Evolutionary conservation across 64 coral and sea anemone species (phyloP).

Genomic region (Astreopora myriophthalma): DNA sequence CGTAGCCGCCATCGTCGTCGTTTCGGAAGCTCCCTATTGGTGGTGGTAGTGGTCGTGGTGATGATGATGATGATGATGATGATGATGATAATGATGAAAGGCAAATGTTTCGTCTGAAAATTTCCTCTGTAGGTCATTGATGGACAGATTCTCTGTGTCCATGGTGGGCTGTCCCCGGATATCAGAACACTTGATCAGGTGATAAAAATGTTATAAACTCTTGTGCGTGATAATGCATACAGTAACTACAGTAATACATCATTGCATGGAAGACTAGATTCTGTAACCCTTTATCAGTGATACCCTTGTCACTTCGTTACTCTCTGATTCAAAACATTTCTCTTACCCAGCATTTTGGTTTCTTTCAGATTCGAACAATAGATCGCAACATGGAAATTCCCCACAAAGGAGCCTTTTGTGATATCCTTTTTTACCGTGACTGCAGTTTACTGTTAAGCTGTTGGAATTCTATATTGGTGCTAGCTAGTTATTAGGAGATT

Average conservation of each 20-base stretch:
- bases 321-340: background rate
- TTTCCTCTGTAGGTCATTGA: constrained; percentile 82
- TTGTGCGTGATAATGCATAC: background rate
- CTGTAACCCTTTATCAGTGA: no score
- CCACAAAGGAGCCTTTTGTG: constrained; percentile 99
- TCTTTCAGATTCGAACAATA: constrained; percentile 86
- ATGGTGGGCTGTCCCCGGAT: constrained; percentile 96
- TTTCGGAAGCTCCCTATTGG: no score
- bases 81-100: background rate
- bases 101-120: background rate
- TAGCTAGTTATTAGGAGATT: no score
- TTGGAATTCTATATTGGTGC: no score
- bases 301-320: no score
- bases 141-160: constrained; percentile 95
- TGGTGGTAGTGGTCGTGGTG: no score
- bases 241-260: no score
- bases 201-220: no score
- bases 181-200: constrained; percentile 98
- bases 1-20: no score
- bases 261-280: no score
- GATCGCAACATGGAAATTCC: constrained; percentile 99
- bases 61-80: background rate
- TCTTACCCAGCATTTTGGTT: background rate
- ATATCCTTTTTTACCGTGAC: constrained; percentile 73
- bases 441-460: no score